A percentile compares a stretch with the other conserved stretches of the same genome.
Conservation (phyloP, 2,888 invertebrate genomes). For the Marasmarcha lunaedactyla region DNA sequence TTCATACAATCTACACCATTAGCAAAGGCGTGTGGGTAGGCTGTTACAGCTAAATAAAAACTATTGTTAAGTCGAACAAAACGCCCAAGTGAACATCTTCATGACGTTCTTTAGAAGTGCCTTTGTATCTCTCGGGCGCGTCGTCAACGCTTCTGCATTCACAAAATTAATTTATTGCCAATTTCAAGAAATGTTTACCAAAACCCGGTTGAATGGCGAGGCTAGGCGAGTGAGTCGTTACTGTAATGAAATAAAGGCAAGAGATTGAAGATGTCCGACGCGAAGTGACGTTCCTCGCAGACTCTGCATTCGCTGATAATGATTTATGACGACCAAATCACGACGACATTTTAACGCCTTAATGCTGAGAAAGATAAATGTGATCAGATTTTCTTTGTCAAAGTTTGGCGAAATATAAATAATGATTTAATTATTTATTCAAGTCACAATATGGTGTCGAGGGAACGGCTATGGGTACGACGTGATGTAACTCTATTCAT, state of each 20-base stretch:
- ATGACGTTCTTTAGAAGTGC: conserved; percentile 27
- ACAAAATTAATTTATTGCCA: conserved; percentile 53
- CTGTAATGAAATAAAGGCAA: conserved; percentile 66
- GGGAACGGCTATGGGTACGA: background rate
- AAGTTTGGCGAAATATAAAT: conserved; percentile 31
- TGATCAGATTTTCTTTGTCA: conserved; percentile 37
- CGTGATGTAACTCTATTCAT: background rate
- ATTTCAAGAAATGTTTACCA: conserved; percentile 62
- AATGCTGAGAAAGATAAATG: conserved; percentile 52
- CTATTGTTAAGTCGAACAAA: conserved; percentile 64
- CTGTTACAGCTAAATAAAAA: conserved; percentile 63
- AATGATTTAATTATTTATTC: conserved; percentile 22
- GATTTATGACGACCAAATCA: conserved; percentile 61
- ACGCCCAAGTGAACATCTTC: conserved; percentile 65
- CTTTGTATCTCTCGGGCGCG: background rate
- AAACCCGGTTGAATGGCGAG: conserved; percentile 61
- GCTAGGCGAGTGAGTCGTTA: conserved; percentile 63
- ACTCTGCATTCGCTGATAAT: conserved; percentile 55
- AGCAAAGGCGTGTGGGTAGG: conserved; percentile 67
- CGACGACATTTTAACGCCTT: conserved; percentile 48
- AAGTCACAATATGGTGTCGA: conserved; percentile 19
- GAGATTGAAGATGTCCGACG: conserved; percentile 64
- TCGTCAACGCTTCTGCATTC: too few relatives aligned
- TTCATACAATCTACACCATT: conserved; percentile 65
- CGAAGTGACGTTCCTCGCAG: conserved; percentile 39